Evolutionary conservation across 2,888 invertebrate species (phyloP).

Genomic region (Morpho helenor): DNA sequence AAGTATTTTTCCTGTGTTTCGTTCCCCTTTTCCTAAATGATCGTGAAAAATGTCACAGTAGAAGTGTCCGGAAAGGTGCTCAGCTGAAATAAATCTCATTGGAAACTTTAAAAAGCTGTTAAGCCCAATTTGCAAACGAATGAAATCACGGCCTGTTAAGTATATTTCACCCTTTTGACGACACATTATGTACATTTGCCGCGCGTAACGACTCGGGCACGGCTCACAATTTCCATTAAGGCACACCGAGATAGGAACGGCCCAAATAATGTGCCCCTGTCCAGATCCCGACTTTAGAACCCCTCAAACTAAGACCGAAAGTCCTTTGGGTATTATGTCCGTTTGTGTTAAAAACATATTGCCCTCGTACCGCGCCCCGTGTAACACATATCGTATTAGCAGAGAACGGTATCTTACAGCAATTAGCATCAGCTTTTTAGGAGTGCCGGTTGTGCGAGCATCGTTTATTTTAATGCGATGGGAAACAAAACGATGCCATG

Average conservation of each 20-base stretch:
- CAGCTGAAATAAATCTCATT: constrained; percentile 53
- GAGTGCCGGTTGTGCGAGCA: constrained; percentile 47
- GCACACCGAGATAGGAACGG: constrained; percentile 48
- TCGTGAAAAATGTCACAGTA: background rate
- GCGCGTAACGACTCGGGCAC: constrained; percentile 74
- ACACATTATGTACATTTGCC: constrained; percentile 77
- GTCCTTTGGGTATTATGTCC: constrained; percentile 27
- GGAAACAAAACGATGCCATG: constrained; percentile 27
- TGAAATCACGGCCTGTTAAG: constrained; percentile 72
- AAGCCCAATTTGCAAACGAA: constrained; percentile 54
- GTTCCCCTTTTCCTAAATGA: background rate
- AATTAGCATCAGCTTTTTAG: constrained; percentile 73
- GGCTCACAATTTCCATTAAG: constrained; percentile 77
- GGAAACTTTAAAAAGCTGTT: constrained; percentile 65
- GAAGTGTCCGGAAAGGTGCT: constrained; percentile 22
- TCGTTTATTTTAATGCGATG: constrained; percentile 28
- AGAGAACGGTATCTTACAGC: constrained; percentile 75
- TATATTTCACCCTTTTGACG: constrained; percentile 78
- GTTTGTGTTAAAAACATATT: constrained; percentile 44
- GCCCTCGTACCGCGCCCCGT: constrained; percentile 55
- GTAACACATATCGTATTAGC: constrained; percentile 77
- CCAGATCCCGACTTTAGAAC: constrained; percentile 46
- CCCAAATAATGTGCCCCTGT: constrained; percentile 44
- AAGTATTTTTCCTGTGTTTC: background rate
- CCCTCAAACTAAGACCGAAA: constrained; percentile 30